Percentiles rank a stretch among this genome's conserved stretches.
These are phyloP conservation scores for Procambarus virginalis DNA, from an alignment of 1,140 invertebrate species.

Conservation along the genomic window DNA sequence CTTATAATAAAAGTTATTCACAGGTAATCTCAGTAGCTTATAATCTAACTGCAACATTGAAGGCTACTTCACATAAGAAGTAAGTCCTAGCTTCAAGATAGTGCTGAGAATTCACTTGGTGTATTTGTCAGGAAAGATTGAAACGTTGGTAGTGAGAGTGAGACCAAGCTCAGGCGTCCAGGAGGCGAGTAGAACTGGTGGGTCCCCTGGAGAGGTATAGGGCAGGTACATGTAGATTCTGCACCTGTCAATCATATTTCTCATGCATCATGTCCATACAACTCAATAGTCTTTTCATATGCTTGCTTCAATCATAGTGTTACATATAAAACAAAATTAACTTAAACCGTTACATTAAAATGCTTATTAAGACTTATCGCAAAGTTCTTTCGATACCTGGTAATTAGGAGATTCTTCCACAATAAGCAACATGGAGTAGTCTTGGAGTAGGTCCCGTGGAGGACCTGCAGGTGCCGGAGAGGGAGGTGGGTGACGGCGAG, in stretches of 20 bases:
- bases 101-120: neutral
- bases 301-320: too few relatives aligned
- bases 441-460: neutral
- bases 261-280: neutral
- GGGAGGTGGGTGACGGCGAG: conserved; percentile 20
- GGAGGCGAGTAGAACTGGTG: neutral
- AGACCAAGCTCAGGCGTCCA: neutral
- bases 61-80: neutral
- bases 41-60: neutral
- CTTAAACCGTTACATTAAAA: neutral
- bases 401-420: neutral
- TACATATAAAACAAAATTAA: neutral
- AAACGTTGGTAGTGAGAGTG: neutral
- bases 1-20: neutral
- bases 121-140: conserved; percentile 32
- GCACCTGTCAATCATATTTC: neutral
- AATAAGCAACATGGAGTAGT: conserved; percentile 24
- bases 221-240: conserved; percentile 6
- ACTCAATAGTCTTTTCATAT: too few relatives aligned
- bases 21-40: neutral
- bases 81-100: neutral
- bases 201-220: neutral
- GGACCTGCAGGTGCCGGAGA: neutral
- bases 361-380: neutral
- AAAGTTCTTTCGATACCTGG: neutral